Percentiles rank a stretch among this genome's conserved stretches.
Evolutionary conservation across 2,797 vertebrate species (phyloP).

Genomic region (Bucorvus abyssinicus): DNA sequence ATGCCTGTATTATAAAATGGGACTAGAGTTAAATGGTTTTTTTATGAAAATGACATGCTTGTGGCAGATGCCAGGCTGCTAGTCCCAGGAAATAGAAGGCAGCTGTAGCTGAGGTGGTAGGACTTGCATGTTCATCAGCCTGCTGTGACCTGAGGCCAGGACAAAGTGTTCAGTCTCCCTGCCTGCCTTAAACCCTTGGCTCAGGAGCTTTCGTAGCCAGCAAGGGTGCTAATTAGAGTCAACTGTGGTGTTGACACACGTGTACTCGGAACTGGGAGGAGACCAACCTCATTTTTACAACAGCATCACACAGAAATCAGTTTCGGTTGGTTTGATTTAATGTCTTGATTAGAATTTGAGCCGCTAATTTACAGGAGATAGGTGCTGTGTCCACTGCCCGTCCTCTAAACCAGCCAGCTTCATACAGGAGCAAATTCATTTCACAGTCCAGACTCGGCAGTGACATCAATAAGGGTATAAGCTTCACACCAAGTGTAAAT

Average conservation of each 20-base stretch:
- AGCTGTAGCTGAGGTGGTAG: background rate
- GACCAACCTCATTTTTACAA: background rate
- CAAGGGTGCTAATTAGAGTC: conserved; percentile 13
- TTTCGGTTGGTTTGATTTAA: conserved; percentile 22
- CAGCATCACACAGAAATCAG: background rate
- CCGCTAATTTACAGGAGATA: background rate
- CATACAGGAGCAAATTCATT: background rate
- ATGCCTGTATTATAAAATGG: background rate
- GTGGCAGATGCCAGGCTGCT: background rate
- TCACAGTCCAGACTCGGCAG: background rate
- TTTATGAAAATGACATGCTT: background rate
- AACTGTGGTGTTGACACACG: background rate
- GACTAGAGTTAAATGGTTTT: background rate
- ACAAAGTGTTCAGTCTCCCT: conserved; percentile 33
- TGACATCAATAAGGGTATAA: background rate
- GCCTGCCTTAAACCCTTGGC: background rate
- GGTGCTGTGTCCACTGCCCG: background rate
- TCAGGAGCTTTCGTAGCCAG: background rate
- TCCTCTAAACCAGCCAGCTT: background rate
- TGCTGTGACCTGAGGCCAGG: background rate
- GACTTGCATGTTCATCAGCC: conserved; percentile 6
- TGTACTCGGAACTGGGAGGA: background rate
- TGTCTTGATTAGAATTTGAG: background rate
- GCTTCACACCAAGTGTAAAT: background rate
- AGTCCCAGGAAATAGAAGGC: background rate